Base-by-base conservation (phyloP, 2,797 vertebrate species). In the Gobio occitaniae region DNA sequence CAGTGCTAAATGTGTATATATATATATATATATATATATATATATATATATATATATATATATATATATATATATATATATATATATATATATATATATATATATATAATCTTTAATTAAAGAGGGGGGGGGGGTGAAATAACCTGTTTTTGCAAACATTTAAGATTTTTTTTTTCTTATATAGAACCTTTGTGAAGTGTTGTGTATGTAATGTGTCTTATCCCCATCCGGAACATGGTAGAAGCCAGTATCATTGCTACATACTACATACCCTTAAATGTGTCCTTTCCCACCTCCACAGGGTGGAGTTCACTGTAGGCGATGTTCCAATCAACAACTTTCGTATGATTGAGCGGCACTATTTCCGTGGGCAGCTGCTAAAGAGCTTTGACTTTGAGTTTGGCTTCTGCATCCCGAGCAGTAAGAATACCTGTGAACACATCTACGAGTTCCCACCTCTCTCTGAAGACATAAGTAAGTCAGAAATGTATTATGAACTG, bases 321-420 rank as follows among this genome's bases (percentile, higher is more conserved):
- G 97, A 99, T 90, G 96, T 96, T 70, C 97, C 98, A 84, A 98
- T 99, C 87, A 97, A 97, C 93, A 98, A 98, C 94, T 99, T 99
- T 92, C 96, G 98, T 56, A 99, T 99, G 98, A 99, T 99, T 0
- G 98, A 99, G 95, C 96, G 97, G 92, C 98, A 99, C 91, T 99
- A 99, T 87, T 99, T 99, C 92, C 96, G 97, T 0, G 96, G 99
- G 87, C 96, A 96, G 83, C 93, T 99, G 78, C 96, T 99, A 66
- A 99, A 99, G 93, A 99, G 97, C 90, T 99, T 99, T 48, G 98
- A 99, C 90, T 99, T 99, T 59, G 97, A 99, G 89, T 99, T 99
- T 41, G 98, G 98, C 71, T 99, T 99, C 95, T 99, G 98, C 93
- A 99, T 99, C 92, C 98, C 98, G 87, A 98, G 97, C 96, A 99